Conservation (phyloP, 2,888 invertebrate species). For the Pristionchus japonicus region DNA sequence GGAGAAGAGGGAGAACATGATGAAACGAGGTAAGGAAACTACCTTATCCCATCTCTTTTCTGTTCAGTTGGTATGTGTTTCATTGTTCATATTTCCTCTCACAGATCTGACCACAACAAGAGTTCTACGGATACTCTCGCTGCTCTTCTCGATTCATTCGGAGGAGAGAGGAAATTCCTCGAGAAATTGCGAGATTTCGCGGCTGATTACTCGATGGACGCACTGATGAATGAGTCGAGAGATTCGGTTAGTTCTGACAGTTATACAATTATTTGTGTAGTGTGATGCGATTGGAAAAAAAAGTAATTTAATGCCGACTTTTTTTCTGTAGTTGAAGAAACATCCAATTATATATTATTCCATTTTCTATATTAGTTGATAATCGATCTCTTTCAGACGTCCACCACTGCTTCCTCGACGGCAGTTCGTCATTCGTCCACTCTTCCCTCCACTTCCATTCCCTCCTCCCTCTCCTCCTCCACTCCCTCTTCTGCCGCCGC, state of each 20-base stretch:
- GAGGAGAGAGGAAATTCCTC: conserved; percentile 9
- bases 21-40: neutral
- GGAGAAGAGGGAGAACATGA: conserved; percentile 49
- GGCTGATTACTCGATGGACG: conserved; percentile 31
- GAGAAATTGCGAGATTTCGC: conserved; percentile 36
- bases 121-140: neutral
- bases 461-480: neutral
- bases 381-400: neutral
- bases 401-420: neutral
- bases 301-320: no score
- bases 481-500: neutral
- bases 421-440: neutral
- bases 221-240: conserved; percentile 2
- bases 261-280: neutral
- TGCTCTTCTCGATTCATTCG: conserved; percentile 16
- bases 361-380: no score
- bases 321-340: no score
- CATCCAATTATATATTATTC: no score
- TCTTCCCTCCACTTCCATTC: conserved; percentile 1
- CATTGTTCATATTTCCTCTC: no score
- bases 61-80: no score
- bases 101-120: conserved; percentile 7
- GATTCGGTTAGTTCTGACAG: neutral
- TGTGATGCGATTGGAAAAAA: no score
- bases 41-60: no score